phyloP scores from a whole-genome alignment of 2,113 vertebrate genomes.

The Hippocampus zosterae region DNA sequence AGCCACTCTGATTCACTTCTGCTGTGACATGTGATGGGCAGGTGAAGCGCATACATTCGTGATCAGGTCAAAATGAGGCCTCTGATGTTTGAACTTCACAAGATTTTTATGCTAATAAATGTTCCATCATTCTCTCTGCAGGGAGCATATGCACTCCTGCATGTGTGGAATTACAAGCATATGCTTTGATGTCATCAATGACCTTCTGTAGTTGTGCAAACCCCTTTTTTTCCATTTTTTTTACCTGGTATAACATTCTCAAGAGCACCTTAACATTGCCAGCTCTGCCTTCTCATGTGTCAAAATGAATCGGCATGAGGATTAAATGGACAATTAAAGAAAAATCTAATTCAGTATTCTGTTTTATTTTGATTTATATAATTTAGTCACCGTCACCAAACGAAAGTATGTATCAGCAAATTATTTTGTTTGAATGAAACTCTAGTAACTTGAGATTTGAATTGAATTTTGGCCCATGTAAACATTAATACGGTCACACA shows the following conservation, averaged over 20 bases:
- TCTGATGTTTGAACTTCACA: not conserved
- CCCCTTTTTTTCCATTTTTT: not conserved
- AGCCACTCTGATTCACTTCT: not conserved
- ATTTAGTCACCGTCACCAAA: too few relatives aligned
- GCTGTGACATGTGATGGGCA: slow-evolving; percentile 2
- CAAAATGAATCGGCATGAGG: too few relatives aligned
- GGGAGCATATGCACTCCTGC: not conserved
- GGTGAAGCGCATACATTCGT: not conserved
- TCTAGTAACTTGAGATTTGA: too few relatives aligned
- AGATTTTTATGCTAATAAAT: not conserved
- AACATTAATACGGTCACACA: too few relatives aligned
- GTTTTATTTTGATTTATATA: too few relatives aligned
- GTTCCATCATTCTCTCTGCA: not conserved
- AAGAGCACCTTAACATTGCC: not conserved
- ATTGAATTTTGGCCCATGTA: too few relatives aligned
- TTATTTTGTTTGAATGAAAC: too few relatives aligned
- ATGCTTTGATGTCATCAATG: not conserved
- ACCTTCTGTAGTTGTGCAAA: not conserved
- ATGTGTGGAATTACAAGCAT: not conserved
- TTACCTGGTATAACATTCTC: not conserved
- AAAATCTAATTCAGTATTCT: too few relatives aligned
- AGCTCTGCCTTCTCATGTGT: too few relatives aligned
- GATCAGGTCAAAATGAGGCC: too few relatives aligned
- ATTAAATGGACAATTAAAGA: too few relatives aligned
- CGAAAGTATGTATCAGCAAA: too few relatives aligned